A percentile compares a stretch with the other conserved stretches of the same genome.
phyloP scores from a whole-genome alignment of 2,888 invertebrate species.

The Torymus aiolomorphi region DNA sequence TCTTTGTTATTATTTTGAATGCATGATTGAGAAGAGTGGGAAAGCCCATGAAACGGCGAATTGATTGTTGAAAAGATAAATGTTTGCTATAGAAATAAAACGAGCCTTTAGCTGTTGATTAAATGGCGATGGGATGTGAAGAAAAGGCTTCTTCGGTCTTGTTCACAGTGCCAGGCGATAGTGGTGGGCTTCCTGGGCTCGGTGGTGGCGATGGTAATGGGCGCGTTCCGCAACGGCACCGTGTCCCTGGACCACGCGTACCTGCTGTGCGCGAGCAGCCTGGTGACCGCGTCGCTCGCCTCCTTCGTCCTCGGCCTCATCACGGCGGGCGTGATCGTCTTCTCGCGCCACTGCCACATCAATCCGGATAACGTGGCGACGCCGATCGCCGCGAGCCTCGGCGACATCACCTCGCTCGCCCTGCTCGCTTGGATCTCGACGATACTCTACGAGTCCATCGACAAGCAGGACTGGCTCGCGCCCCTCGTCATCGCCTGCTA shows the following conservation, averaged over 20 bases:
- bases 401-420: constrained; percentile 85
- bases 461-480: constrained; percentile 81
- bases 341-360: constrained; percentile 82
- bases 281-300: constrained; percentile 86
- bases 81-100: too few species aligned
- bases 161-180: constrained; percentile 81
- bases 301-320: constrained; percentile 84
- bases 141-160: not conserved
- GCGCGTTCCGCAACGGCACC: constrained; percentile 80
- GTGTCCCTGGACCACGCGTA: constrained; percentile 83
- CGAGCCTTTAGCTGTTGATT: too few species aligned
- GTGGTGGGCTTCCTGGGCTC: constrained; percentile 85
- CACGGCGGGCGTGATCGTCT: constrained; percentile 84
- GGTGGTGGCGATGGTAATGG: constrained; percentile 83
- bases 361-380: constrained; percentile 90
- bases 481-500: constrained; percentile 81
- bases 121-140: too few species aligned
- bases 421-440: constrained; percentile 80
- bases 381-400: constrained; percentile 88
- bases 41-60: too few species aligned
- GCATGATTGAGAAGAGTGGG: too few species aligned
- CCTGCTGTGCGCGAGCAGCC: constrained; percentile 84
- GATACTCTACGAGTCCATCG: constrained; percentile 78
- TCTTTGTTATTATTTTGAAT: too few species aligned
- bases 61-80: too few species aligned